Base-by-base conservation (phyloP, 1,140 invertebrate genomes). In the Drosophila quadrilineata region DNA sequence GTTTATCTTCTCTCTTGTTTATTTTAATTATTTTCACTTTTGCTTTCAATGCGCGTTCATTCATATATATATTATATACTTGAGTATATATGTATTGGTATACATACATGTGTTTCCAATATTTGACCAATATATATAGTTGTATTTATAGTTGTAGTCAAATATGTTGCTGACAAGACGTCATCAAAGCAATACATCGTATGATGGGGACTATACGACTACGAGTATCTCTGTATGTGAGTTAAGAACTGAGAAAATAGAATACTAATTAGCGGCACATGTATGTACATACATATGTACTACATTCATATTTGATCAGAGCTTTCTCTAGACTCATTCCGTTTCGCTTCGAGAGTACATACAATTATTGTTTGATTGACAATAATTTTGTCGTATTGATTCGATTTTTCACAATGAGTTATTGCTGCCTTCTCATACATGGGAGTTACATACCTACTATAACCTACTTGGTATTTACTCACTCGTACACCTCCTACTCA, bases 381-480 rank as follows among this genome's bases (percentile, higher is more conserved):
- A 84, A 74, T 79, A 71, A 71, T 68, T 74, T 53, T 16, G 31
- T n/a, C n/a, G n/a, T 74, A 85, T 84, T 68, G 79, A 84, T 80
- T 80, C 45, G 71, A 31, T 63, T 56, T n/a, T 71, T 60, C 48
- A 54, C 68, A 63, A 60, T 75, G 64, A 49, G 35, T 21, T 36
- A 17, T 19, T 17, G 12, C 10, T 35, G 4, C 10, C 8, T 38
- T 52, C 26, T 43, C 38, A 19, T 40, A 40, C 6, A 19, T 26
- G 57, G 43, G 53, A 26, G 54, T 50, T 26, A 26, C 22, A 12
- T 35, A 35, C n/a, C 6, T 33, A 33, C n/a, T 43, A 3, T 16
- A 14, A 35, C n/a, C 6, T 33, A 33, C n/a, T 43, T 1, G 8
- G 1, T 22, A 24, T 10, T 24, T 41, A 28, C 12, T 5, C 16